phyloP scores from a whole-genome alignment of 2,888 invertebrate species.

The Erebia epiphron region DNA sequence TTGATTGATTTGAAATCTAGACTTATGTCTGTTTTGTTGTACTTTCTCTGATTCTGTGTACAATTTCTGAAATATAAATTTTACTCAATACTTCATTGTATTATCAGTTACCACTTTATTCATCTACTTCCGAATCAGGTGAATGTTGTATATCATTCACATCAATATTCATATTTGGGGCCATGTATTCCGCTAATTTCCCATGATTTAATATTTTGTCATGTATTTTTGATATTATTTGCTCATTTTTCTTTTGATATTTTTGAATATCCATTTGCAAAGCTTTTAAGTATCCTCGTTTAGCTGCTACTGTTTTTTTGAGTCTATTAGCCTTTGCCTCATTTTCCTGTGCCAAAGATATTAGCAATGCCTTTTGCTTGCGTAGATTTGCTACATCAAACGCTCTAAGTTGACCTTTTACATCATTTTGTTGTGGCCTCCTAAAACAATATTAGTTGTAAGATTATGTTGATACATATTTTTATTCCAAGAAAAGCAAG shows the following conservation, averaged over 20 bases:
- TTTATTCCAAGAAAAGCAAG: no score
- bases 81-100: slow-evolving; percentile 65
- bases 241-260: slow-evolving; percentile 73
- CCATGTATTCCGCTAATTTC: slow-evolving; percentile 50
- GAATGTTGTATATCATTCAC: slow-evolving; percentile 57
- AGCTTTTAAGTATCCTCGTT: slow-evolving; percentile 70
- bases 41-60: slow-evolving; percentile 77
- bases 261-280: slow-evolving; percentile 73
- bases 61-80: slow-evolving; percentile 82
- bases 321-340: slow-evolving; percentile 63
- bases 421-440: slow-evolving; percentile 70
- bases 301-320: slow-evolving; percentile 66
- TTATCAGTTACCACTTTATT: slow-evolving; percentile 59
- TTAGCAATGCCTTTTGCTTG: slow-evolving; percentile 66
- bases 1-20: slow-evolving; percentile 65
- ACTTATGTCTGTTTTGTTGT: slow-evolving; percentile 69
- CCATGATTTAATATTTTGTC: slow-evolving; percentile 62
- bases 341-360: slow-evolving; percentile 69
- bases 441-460: slow-evolving; percentile 48
- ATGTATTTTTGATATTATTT: slow-evolving; percentile 58
- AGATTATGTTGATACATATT: no score
- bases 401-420: slow-evolving; percentile 66
- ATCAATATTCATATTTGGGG: slow-evolving; percentile 47
- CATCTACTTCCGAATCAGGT: slow-evolving; percentile 56
- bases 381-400: slow-evolving; percentile 64